Percentiles rank a stretch among this genome's conserved stretches.
phyloP scores from a whole-genome alignment of 2,113 vertebrate genomes.

The Furnarius figulus region DNA sequence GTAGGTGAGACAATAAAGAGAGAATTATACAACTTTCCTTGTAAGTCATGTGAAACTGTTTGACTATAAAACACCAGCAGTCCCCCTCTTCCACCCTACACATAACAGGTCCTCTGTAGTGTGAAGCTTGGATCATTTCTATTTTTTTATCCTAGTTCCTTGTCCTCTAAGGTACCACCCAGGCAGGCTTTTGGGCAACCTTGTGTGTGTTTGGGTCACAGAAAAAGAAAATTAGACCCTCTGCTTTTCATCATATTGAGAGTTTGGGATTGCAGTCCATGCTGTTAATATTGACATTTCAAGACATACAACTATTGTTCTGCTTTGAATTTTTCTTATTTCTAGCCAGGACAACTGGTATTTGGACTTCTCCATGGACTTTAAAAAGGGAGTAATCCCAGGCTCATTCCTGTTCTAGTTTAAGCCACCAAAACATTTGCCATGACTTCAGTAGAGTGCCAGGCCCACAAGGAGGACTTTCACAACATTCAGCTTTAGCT shows the following conservation, averaged over 20 bases:
- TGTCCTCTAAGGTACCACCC: background rate
- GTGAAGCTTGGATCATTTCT: background rate
- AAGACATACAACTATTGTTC: background rate
- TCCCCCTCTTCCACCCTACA: background rate
- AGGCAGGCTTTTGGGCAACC: background rate
- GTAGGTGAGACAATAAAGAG: slow-evolving; percentile 7
- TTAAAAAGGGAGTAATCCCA: background rate
- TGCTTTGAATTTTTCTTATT: background rate
- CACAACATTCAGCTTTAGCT: background rate
- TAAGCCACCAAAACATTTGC: background rate
- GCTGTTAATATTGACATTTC: background rate
- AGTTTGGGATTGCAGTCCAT: background rate
- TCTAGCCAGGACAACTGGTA: background rate
- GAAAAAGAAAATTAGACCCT: background rate
- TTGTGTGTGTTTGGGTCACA: background rate
- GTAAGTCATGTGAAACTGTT: slow-evolving; percentile 1
- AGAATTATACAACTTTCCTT: background rate
- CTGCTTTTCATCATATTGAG: background rate
- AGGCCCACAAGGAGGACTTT: background rate
- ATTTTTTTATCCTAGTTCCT: background rate
- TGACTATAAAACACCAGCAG: background rate
- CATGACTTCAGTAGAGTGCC: background rate
- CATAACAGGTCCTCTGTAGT: background rate
- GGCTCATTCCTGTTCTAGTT: background rate
- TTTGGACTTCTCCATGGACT: background rate